These are phyloP conservation scores for Luperina nickerlii DNA, from an alignment of 2,888 invertebrate species.

Conservation along the genomic window DNA sequence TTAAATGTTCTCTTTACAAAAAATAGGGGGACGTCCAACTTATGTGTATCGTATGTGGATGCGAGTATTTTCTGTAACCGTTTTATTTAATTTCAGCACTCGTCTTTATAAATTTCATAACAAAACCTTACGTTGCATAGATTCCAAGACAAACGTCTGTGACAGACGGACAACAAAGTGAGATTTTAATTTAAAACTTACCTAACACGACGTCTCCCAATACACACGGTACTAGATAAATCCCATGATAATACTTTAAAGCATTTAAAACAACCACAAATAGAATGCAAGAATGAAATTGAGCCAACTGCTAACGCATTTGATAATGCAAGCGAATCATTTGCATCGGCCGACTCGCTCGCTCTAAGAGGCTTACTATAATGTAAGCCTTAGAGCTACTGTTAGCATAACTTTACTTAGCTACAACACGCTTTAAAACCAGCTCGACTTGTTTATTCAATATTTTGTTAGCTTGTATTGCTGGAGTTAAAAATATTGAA, in stretches of 20 bases:
- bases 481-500: not conserved
- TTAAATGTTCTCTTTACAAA: not conserved
- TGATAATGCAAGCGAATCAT: slow-evolving; percentile 66
- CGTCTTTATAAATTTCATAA: not conserved
- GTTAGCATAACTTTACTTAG: slow-evolving; percentile 76
- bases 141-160: not conserved
- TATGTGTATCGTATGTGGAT: not conserved
- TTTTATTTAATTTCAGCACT: not conserved
- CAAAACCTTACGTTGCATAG: not conserved
- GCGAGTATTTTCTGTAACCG: not conserved
- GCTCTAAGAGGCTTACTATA: slow-evolving; percentile 74
- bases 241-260: slow-evolving; percentile 1
- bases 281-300: slow-evolving; percentile 48
- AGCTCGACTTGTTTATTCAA: slow-evolving; percentile 62
- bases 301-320: slow-evolving; percentile 60
- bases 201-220: no score
- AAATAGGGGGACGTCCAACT: no score
- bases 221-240: not conserved
- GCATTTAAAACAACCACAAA: slow-evolving; percentile 33
- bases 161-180: not conserved
- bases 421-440: slow-evolving; percentile 51
- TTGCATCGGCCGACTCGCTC: slow-evolving; percentile 69
- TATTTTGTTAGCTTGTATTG: slow-evolving; percentile 46
- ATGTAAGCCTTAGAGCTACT: slow-evolving; percentile 73
- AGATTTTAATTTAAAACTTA: not conserved